These are phyloP conservation scores for Elachura formosa DNA, from an alignment of 2,113 vertebrate species.

Conservation along the genomic window DNA sequence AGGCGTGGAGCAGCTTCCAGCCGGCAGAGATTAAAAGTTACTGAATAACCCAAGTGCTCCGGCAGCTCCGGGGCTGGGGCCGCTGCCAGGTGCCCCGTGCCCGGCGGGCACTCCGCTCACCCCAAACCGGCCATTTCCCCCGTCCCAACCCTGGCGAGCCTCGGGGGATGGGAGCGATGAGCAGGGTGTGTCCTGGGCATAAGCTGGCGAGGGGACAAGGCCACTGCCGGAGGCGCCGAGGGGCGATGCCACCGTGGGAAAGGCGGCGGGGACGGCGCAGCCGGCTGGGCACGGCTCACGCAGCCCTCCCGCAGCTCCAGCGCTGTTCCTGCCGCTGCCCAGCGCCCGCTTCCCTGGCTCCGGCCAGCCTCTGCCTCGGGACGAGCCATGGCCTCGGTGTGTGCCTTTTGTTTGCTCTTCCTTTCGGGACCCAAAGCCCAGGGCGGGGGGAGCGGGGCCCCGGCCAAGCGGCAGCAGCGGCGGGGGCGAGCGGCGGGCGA, in stretches of 20 bases:
- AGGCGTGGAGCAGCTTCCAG: neutral
- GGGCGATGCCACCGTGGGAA: neutral
- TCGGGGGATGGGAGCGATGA: rapidly evolving
- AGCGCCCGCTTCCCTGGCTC: neutral
- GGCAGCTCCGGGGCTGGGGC: rapidly evolving
- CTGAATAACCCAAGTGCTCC: neutral
- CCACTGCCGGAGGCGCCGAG: rapidly evolving
- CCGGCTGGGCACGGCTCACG: neutral
- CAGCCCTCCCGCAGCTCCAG: constrained; percentile 13
- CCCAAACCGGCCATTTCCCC: rapidly evolving
- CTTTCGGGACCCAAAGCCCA: neutral
- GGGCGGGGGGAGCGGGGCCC: neutral
- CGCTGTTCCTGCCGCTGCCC: neutral
- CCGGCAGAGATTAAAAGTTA: constrained; percentile 9
- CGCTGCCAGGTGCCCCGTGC: neutral
- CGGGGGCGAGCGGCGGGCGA: neutral
- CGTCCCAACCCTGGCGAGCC: neutral
- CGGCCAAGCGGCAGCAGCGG: neutral
- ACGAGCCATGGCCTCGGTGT: neutral
- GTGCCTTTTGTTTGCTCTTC: neutral
- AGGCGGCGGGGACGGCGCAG: neutral
- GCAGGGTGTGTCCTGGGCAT: rapidly evolving
- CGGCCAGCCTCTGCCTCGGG: neutral
- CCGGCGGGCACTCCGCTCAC: neutral
- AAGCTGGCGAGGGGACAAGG: neutral